Conservation (phyloP, 2,888 invertebrate genomes). For the Dichetophora obliterata region DNA sequence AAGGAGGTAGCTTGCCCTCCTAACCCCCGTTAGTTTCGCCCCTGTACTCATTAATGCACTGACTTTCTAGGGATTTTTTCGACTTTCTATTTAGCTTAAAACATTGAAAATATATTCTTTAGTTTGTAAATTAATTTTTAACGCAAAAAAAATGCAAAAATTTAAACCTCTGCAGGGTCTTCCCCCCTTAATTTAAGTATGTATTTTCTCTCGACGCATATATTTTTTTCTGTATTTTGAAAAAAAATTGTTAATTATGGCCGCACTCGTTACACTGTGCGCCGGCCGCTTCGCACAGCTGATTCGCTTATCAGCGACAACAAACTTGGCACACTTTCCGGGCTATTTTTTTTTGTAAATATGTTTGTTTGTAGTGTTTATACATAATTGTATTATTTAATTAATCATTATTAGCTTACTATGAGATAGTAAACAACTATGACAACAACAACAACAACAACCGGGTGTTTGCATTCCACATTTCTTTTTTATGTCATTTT, state of each 20-base stretch:
- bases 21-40: no score
- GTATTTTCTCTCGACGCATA: no score
- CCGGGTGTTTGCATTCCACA: not conserved
- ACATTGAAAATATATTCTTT: no score
- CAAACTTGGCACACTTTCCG: slow-evolving; percentile 31
- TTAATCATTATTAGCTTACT: slow-evolving; percentile 20
- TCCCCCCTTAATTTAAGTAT: no score
- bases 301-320: slow-evolving; percentile 26
- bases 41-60: no score
- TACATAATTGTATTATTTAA: not conserved
- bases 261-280: not conserved
- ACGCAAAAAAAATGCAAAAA: no score
- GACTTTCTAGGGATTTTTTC: no score
- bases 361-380: not conserved
- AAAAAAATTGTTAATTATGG: not conserved
- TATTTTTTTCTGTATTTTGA: no score
- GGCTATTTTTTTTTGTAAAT: not conserved
- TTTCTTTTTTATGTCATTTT: not conserved
- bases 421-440: not conserved
- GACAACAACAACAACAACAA: not conserved
- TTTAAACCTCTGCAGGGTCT: no score
- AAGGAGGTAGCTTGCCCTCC: no score
- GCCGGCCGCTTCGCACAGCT: not conserved
- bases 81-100: no score
- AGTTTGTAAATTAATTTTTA: no score